Percentiles rank a stretch among this genome's conserved stretches.
These are phyloP conservation scores for Spisula subtruncata DNA, from an alignment of 2,888 invertebrate species.

Conservation along the genomic window DNA sequence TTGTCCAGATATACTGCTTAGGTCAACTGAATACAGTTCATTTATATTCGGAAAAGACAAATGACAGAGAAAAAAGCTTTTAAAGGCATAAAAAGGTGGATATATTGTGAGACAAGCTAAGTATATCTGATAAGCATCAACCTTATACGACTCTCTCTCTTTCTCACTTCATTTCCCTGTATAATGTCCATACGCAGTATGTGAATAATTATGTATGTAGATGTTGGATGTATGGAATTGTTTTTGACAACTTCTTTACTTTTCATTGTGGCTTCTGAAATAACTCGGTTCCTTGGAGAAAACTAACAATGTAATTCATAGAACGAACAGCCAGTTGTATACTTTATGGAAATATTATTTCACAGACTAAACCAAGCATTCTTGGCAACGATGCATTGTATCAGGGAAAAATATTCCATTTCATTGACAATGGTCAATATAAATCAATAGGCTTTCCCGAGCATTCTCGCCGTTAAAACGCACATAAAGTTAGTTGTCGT, in stretches of 20 bases:
- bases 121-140: too few species aligned
- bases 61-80: too few species aligned
- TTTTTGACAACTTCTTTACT: conserved; percentile 19
- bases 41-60: too few species aligned
- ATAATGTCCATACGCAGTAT: not conserved
- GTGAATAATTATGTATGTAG: conserved; percentile 20
- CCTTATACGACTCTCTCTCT: too few species aligned
- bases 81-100: too few species aligned
- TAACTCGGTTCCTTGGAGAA: conserved; percentile 8
- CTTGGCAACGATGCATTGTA: conserved; percentile 1
- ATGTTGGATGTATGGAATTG: conserved; percentile 14
- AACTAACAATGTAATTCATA: not conserved
- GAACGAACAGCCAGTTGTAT: conserved; percentile 11
- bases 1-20: too few species aligned
- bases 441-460: not conserved
- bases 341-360: conserved; percentile 6
- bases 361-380: not conserved
- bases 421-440: conserved; percentile 8
- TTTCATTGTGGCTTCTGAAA: conserved; percentile 14
- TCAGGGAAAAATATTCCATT: not conserved
- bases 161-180: too few species aligned
- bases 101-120: too few species aligned
- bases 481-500: not conserved
- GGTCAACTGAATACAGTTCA: too few species aligned
- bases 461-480: not conserved